Percentiles rank a stretch among this genome's conserved stretches.
Evolutionary conservation across 2,797 vertebrate genomes (phyloP).

Genomic region (Clamator glandarius): DNA sequence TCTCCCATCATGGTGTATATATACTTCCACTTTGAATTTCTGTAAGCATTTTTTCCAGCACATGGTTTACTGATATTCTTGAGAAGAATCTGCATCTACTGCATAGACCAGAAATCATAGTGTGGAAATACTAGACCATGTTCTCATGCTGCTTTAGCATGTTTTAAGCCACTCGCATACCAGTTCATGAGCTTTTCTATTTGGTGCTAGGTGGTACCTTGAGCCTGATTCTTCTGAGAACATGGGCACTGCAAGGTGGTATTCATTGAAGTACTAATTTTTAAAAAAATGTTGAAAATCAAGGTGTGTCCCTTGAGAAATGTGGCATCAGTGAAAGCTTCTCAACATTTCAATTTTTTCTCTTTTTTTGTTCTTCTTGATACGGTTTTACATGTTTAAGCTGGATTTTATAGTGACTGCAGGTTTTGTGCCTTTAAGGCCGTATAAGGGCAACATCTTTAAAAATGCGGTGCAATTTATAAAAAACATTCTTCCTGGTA

Average conservation of each 20-base stretch:
- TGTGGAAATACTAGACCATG: neutral
- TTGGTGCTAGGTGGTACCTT: neutral
- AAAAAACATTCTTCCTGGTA: slow-evolving; percentile 20
- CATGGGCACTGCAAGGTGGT: neutral
- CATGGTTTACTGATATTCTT: neutral
- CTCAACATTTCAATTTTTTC: neutral
- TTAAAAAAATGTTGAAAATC: neutral
- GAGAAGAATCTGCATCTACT: neutral
- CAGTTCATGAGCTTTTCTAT: neutral
- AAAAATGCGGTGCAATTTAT: slow-evolving; percentile 28
- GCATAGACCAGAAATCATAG: neutral
- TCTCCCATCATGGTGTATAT: neutral
- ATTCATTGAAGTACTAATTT: neutral
- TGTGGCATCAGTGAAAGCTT: neutral
- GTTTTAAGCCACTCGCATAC: neutral
- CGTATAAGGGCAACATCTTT: neutral
- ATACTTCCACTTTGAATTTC: neutral
- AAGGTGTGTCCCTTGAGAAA: neutral
- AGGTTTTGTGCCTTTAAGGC: neutral
- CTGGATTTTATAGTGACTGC: neutral
- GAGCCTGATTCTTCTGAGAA: neutral
- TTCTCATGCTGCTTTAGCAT: neutral
- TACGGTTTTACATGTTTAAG: neutral
- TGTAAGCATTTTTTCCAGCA: neutral
- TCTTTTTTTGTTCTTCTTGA: neutral